phyloP scores from a whole-genome alignment of 92 coral and sea anemone species.

The Porites rus region DNA sequence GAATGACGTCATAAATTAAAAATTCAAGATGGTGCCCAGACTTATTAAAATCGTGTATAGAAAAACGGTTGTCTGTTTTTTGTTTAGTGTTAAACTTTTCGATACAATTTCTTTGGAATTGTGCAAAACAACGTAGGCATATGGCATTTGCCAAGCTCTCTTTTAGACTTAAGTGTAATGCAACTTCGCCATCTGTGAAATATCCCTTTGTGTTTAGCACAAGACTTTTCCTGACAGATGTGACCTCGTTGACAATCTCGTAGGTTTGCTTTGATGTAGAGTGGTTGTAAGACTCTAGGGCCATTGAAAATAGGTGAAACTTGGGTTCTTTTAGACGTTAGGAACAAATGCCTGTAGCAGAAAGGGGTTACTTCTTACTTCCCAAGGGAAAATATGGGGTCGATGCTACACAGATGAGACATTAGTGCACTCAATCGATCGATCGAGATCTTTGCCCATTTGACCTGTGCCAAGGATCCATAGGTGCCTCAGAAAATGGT shows the following conservation, averaged over 20 bases:
- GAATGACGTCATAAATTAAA: too few relatives aligned
- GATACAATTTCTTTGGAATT: conserved; percentile 54
- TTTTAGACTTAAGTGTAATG: conserved; percentile 26
- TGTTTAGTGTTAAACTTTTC: conserved; percentile 47
- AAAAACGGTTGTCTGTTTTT: conserved; percentile 48
- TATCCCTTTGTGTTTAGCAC: background rate
- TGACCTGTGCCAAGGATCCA: conserved; percentile 27
- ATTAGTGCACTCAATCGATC: conserved; percentile 21
- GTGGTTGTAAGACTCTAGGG: conserved; percentile 40
- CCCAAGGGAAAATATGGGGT: conserved; percentile 40
- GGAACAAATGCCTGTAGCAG: conserved; percentile 40
- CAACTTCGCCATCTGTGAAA: conserved; percentile 43
- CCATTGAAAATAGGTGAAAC: conserved; percentile 38
- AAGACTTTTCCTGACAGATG: conserved; percentile 14
- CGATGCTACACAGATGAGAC: conserved; percentile 22
- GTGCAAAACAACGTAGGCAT: conserved; percentile 51
- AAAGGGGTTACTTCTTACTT: conserved; percentile 46
- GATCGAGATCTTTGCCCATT: conserved; percentile 35
- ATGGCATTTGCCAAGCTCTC: conserved; percentile 40
- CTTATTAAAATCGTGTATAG: too few relatives aligned
- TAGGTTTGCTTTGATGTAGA: conserved; percentile 34
- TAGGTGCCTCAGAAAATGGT: conserved; percentile 32
- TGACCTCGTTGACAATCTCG: conserved; percentile 46
- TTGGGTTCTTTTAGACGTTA: conserved; percentile 40
- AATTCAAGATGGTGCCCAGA: too few relatives aligned